Percentiles rank a stretch among this genome's conserved stretches.
Evolutionary conservation across 2,888 invertebrate species (phyloP).

Genomic region (Alitta virens): DNA sequence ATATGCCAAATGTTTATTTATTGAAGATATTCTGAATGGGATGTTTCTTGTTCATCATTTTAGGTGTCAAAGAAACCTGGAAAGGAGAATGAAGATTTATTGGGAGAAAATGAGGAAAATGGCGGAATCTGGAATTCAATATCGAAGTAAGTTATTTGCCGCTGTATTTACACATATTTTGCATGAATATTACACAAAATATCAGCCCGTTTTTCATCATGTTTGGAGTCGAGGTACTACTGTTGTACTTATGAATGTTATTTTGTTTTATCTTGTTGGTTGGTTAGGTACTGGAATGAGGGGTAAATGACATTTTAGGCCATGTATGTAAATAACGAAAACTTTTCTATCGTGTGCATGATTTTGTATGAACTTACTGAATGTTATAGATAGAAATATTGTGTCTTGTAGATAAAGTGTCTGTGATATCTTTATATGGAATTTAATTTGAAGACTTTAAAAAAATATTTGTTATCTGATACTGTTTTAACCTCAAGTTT

Average conservation of each 20-base stretch:
- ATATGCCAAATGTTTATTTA: too few relatives aligned
- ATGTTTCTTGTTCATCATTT: too few relatives aligned
- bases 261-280: neutral
- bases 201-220: neutral
- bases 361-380: too few relatives aligned
- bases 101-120: constrained; percentile 70
- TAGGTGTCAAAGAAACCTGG: constrained; percentile 78
- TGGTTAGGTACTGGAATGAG: neutral
- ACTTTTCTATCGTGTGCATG: too few relatives aligned
- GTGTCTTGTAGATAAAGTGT: too few relatives aligned
- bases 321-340: neutral
- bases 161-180: too few relatives aligned
- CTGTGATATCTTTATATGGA: too few relatives aligned
- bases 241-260: neutral
- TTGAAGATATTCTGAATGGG: too few relatives aligned
- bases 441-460: too few relatives aligned
- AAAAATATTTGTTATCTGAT: too few relatives aligned
- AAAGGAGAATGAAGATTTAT: constrained; percentile 79
- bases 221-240: neutral
- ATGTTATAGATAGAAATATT: too few relatives aligned
- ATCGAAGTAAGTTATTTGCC: constrained; percentile 67
- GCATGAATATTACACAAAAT: neutral
- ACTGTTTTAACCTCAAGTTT: too few relatives aligned
- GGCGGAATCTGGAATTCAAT: constrained; percentile 90
- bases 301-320: neutral